A percentile compares a stretch with the other conserved stretches of the same genome.
phyloP scores from a whole-genome alignment of 2,888 invertebrate species.

The Cataglyphis albicans region DNA sequence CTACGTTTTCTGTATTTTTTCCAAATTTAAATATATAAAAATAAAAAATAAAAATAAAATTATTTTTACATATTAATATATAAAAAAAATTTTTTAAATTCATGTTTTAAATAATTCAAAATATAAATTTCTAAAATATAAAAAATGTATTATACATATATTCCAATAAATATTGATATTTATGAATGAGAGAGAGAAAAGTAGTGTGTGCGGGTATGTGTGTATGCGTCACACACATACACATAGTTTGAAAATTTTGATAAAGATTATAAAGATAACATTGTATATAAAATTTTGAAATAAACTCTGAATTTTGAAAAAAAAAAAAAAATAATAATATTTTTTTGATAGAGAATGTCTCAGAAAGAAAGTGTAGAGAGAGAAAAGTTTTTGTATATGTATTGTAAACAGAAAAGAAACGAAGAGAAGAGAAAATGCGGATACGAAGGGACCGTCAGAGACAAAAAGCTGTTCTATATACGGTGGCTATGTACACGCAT shows the following conservation, averaged over 20 bases:
- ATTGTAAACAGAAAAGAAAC: not conserved
- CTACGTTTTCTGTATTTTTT: not conserved
- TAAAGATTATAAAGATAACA: not conserved
- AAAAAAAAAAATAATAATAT: no score
- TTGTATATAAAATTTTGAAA: not conserved
- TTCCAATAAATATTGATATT: not conserved
- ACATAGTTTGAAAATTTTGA: not conserved
- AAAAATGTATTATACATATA: not conserved
- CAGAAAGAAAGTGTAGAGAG: not conserved
- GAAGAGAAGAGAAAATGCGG: conserved; percentile 26
- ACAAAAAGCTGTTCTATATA: conserved; percentile 44
- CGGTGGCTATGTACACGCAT: conserved; percentile 36
- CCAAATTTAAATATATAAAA: not conserved
- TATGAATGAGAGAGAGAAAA: not conserved
- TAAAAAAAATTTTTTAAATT: not conserved
- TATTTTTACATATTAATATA: not conserved
- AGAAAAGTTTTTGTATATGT: not conserved
- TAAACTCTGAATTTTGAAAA: not conserved
- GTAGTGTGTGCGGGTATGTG: no score
- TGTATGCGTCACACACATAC: not conserved
- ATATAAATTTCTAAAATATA: not conserved
- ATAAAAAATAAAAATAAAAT: not conserved
- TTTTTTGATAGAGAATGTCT: not conserved
- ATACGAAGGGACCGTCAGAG: conserved; percentile 15
- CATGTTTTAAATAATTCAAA: not conserved